Evolutionary conservation across 2,797 vertebrate genomes (phyloP), one percentile per base, ranked within the genome.

Genomic region (Muscicapa striata): DNA sequence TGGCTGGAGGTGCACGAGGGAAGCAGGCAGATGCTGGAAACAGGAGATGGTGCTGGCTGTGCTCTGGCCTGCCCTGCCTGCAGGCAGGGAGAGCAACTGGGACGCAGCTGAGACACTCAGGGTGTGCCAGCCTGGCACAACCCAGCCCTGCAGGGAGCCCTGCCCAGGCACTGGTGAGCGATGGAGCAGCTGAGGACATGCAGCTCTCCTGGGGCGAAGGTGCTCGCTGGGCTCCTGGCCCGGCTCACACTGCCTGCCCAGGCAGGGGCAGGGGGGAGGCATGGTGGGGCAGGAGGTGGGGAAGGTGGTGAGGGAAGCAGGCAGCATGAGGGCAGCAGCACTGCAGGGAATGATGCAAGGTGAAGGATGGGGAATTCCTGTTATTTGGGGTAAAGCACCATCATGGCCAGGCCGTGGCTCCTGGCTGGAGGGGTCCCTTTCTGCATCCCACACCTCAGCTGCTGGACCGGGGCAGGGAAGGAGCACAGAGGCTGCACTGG

Each of bases 21-120:
- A 29, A 58, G 55, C 20, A 59, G 90, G 55, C 66, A 18, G 29
- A 9, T n/a, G 68, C 43, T 2, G 0, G 26, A 51, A 49, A 51
- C 36, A 19, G 32, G 34, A 40, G 29, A 81, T 30, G 66, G 1
- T 46, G 64, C 63, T 29, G 83, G 63, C 75, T 52, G 24, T 62
- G 72, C 75, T 78, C 58, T 5, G 16, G 15, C 54, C n/a, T 38
- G 14, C 26, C 14, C 68, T 73, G 87, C 94, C 94, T 36, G 63
- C 36, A 12, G 96, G 89, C 87, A 87, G 81, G 92, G 89, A 66
- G 46, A 77, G 89, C 63, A 41, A 34, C 49, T 29, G 55, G 52
- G 76, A 75, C 0, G 2, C 40, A 1, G 32, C 38, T n/a, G 13
- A 64, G 75, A 59, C 64, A 69, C 48, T 40, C 52, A 2, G 80